Conservation (phyloP, 1,140 invertebrate species). For the Tetraneura akinire region DNA sequence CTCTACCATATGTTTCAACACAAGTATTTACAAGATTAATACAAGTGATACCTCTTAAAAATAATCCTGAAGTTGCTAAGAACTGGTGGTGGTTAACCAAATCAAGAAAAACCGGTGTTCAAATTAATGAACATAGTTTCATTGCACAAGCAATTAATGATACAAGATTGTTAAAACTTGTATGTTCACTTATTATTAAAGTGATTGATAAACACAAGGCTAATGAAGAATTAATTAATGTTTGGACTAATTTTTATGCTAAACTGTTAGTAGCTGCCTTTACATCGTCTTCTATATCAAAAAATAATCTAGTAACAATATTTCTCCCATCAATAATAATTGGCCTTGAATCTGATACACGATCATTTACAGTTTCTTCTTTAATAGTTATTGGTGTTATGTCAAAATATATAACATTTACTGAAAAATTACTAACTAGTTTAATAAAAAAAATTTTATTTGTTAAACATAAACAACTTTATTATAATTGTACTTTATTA, state of each 20-base stretch:
- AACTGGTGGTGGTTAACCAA: slow-evolving; percentile 76
- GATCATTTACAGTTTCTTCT: slow-evolving; percentile 72
- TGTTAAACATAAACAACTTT: slow-evolving; percentile 5
- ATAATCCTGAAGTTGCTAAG: slow-evolving; percentile 61
- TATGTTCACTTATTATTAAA: slow-evolving; percentile 65
- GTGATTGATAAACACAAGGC: slow-evolving; percentile 6
- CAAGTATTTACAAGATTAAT: slow-evolving; percentile 82
- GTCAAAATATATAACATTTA: slow-evolving; percentile 67
- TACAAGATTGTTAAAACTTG: slow-evolving; percentile 70
- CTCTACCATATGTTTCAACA: slow-evolving; percentile 89
- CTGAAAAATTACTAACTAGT: slow-evolving; percentile 59
- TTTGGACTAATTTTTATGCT: slow-evolving; percentile 49
- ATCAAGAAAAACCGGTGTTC: slow-evolving; percentile 73
- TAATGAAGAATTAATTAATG: neutral
- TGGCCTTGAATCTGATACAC: slow-evolving; percentile 68
- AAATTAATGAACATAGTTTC: slow-evolving; percentile 71
- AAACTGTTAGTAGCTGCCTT: slow-evolving; percentile 41
- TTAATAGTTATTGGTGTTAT: slow-evolving; percentile 70
- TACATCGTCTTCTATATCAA: slow-evolving; percentile 39
- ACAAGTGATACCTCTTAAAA: slow-evolving; percentile 72
- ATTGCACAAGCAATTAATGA: slow-evolving; percentile 72
- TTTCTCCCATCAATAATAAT: slow-evolving; percentile 71
- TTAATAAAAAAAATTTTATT: slow-evolving; percentile 32
- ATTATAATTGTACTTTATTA: slow-evolving; percentile 42
- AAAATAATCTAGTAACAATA: slow-evolving; percentile 63